Evolutionary conservation across 1,140 invertebrate genomes (phyloP), one percentile per base, ranked within the genome.

Genomic region (Drosophila willistoni): DNA sequence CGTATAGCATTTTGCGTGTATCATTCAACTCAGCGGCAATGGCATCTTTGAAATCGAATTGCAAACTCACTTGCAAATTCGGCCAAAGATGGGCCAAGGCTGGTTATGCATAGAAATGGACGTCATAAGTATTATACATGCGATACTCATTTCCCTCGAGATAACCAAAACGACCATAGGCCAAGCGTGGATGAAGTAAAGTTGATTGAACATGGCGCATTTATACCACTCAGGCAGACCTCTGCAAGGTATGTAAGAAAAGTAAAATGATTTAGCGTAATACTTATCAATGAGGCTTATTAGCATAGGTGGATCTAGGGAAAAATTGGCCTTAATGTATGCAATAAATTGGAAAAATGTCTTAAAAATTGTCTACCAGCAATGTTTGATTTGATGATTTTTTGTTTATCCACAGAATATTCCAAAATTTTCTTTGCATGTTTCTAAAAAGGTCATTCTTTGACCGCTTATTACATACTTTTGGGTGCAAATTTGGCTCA

Each of bases 81-180:
- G 98, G 98, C 97, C 97, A 99, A 34, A 98, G 94, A 93, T 96
- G 85, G 19, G 95, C 94, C 68, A 99, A 93, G 3, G 97, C 96
- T 91, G 97, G 98, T 1, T 97, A 98, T 9, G 98, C 97, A 92
- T 99, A 98, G 93, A 98, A 98, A 93, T 98, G 98, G 14, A 99
- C 98, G 93, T 99, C 98, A 92, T 98, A 99, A 0, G 98, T 98
- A 90, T 98, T 98, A 86, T 97, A 98, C 97, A 99, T 98, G 80
- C 97, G 94, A 92, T 99, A 99, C 92, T 99, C 98, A 90, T 98
- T 97, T 4, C 97, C 96, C 93, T 97, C 96, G 29, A 97, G 93
- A 91, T 97, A 97, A 5, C 94, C 96, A 93, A 97, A 97, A 71
- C 95, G 93, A 29, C 97, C 97, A 90, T 95, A 97, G 73, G 95